Evolutionary conservation across 2,113 vertebrate species (phyloP).

Genomic region (Aythya baeri): DNA sequence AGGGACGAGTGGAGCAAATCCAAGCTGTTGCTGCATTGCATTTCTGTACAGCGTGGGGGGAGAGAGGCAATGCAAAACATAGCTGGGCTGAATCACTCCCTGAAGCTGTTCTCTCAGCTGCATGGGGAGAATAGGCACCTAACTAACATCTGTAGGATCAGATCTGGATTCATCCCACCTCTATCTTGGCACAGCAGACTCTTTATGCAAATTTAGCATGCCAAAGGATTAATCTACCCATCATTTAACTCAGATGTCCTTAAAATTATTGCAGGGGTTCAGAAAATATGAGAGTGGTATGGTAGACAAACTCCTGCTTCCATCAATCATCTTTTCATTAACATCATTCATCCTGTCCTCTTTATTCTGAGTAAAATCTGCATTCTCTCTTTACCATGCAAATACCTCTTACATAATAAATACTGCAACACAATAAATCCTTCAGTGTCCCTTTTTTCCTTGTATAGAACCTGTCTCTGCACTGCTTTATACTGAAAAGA

Average conservation of each 20-base stretch:
- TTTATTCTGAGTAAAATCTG: slow-evolving; percentile 16
- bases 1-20: not conserved
- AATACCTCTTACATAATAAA: slow-evolving; percentile 52
- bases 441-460: not conserved
- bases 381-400: slow-evolving; percentile 36
- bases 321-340: slow-evolving; percentile 51
- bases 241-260: slow-evolving; percentile 15
- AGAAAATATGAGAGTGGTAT: not conserved
- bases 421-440: not conserved
- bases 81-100: not conserved
- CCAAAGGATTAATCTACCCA: slow-evolving; percentile 12
- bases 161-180: slow-evolving; percentile 17
- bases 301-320: slow-evolving; percentile 42
- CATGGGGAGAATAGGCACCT: not conserved
- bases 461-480: not conserved
- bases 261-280: slow-evolving; percentile 6
- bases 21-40: not conserved
- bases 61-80: not conserved
- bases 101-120: not conserved
- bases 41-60: not conserved
- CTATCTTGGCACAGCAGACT: not conserved
- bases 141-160: slow-evolving; percentile 8
- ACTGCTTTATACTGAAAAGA: not conserved
- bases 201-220: not conserved
- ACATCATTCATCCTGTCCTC: slow-evolving; percentile 21